A percentile compares a stretch with the other conserved stretches of the same genome.
Conservation (phyloP, 2,888 invertebrate genomes). For the Linyphia triangularis region DNA sequence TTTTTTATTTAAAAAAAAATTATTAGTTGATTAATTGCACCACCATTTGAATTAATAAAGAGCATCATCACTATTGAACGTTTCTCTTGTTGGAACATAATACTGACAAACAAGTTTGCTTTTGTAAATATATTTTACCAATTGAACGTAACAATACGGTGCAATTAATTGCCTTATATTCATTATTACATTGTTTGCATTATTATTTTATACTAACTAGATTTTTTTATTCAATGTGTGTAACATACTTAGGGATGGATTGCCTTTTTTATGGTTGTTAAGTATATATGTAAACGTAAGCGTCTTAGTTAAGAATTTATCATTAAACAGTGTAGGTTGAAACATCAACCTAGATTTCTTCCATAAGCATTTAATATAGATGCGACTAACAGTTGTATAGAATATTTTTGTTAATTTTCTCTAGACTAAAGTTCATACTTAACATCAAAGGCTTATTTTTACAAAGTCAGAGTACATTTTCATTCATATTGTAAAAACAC, state of each 20-base stretch:
- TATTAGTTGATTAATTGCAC: no score
- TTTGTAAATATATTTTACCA: no score
- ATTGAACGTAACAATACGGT: neutral
- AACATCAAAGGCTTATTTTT: conserved; percentile 6
- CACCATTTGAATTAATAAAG: no score
- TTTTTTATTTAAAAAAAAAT: no score
- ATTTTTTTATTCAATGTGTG: neutral
- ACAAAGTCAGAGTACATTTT: neutral
- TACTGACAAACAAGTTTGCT: no score
- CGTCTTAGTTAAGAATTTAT: neutral
- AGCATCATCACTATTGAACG: no score
- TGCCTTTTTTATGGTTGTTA: neutral
- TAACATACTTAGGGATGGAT: neutral
- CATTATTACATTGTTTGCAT: no score
- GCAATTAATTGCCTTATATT: no score
- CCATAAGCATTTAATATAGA: conserved; percentile 56
- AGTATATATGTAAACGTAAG: neutral
- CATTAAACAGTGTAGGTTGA: neutral
- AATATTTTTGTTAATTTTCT: conserved; percentile 33
- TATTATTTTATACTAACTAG: neutral
- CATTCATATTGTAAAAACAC: conserved; percentile 16
- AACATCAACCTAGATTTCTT: conserved; percentile 13
- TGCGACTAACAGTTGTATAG: conserved; percentile 35
- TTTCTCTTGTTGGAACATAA: no score
- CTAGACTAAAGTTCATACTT: neutral